Percentiles rank a stretch among this genome's conserved stretches.
Evolutionary conservation across 2,113 vertebrate species (phyloP).

Genomic region (Brachypodius melanocephalos): DNA sequence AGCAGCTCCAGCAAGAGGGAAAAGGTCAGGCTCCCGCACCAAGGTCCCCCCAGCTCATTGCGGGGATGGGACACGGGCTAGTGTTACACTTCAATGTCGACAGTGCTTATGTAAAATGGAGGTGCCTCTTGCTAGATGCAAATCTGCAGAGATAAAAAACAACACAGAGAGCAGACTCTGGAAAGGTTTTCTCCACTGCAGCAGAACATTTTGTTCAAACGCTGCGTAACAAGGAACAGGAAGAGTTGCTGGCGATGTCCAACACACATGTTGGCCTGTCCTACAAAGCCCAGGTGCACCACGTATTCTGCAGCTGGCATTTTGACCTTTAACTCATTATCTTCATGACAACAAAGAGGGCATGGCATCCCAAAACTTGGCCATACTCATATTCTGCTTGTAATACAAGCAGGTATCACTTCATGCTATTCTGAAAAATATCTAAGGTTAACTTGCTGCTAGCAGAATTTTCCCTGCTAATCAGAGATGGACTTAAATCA

Average conservation of each 20-base stretch:
- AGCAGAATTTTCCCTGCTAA: neutral
- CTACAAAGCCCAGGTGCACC: neutral
- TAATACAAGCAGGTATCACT: neutral
- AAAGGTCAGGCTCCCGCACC: slow-evolving; percentile 37
- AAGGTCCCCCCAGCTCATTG: neutral
- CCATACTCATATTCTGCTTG: neutral
- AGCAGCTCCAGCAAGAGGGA: slow-evolving; percentile 25
- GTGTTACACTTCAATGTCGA: neutral
- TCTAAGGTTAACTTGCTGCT: rapidly evolving
- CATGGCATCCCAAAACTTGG: neutral
- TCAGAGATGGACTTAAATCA: neutral
- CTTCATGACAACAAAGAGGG: neutral
- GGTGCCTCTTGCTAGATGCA: neutral
- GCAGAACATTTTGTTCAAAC: neutral
- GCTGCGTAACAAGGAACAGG: neutral
- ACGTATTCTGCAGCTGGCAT: neutral
- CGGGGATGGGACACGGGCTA: neutral
- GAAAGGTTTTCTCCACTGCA: neutral
- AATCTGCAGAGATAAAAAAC: neutral
- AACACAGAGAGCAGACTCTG: neutral
- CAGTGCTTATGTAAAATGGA: neutral
- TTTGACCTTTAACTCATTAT: neutral
- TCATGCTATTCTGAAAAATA: neutral
- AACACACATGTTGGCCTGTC: neutral
- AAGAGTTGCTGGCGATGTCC: neutral